Conservation (phyloP, 2,113 vertebrate genomes). For the Laticauda colubrina region DNA sequence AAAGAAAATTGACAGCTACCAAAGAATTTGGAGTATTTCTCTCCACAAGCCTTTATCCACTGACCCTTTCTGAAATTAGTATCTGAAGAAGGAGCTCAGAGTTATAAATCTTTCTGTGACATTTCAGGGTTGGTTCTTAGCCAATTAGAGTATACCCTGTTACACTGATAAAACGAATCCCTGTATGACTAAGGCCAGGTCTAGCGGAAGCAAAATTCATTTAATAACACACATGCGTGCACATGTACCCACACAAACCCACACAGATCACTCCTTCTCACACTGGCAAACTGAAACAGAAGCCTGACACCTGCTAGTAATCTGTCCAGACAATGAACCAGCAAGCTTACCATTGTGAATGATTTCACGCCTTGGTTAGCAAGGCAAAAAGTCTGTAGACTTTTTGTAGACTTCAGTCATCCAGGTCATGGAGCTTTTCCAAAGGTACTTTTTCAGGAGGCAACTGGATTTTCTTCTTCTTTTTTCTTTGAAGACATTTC, state of each 20-base stretch:
- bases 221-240: neutral
- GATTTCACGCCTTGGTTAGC: neutral
- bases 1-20: neutral
- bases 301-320: neutral
- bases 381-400: neutral
- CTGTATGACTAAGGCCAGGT: conserved; percentile 7
- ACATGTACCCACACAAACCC: too few relatives aligned
- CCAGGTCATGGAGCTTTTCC: too few relatives aligned
- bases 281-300: neutral
- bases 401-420: too few relatives aligned
- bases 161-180: neutral
- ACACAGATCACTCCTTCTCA: neutral
- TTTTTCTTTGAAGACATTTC: too few relatives aligned
- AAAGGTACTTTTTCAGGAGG: too few relatives aligned
- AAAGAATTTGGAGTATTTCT: conserved; percentile 22
- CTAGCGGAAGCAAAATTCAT: conserved; percentile 28
- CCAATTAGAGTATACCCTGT: conserved; percentile 56
- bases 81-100: conserved; percentile 45
- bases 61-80: conserved; percentile 52
- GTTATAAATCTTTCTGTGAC: conserved; percentile 67
- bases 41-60: conserved; percentile 36
- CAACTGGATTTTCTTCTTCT: too few relatives aligned
- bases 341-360: neutral
- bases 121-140: conserved; percentile 55
- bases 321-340: neutral